Conservation (phyloP, 2,113 vertebrate genomes). For the Gorsachius goisagi region DNA sequence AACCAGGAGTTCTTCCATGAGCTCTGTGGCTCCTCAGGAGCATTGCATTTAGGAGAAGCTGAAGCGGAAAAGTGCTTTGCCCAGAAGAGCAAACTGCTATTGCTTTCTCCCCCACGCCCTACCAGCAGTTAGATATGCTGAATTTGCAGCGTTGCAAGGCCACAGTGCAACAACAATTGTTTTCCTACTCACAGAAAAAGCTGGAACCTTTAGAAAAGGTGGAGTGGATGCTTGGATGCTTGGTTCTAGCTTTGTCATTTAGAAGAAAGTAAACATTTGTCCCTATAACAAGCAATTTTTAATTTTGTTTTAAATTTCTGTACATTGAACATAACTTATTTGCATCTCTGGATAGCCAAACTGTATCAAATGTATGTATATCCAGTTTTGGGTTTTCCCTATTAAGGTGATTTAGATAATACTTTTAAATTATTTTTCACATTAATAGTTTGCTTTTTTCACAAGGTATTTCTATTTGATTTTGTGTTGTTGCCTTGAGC, state of each 20-base stretch:
- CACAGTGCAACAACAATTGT: background rate
- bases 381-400: background rate
- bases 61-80: background rate
- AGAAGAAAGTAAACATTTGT: background rate
- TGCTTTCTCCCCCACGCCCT: background rate
- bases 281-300: background rate
- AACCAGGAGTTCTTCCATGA: background rate
- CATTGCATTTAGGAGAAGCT: background rate
- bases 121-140: background rate
- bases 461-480: background rate
- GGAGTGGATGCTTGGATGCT: background rate
- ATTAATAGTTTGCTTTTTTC: background rate
- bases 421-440: background rate
- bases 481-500: conserved; percentile 6
- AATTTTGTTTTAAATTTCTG: background rate
- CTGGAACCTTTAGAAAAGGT: background rate
- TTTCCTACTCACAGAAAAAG: background rate
- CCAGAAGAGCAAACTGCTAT: background rate
- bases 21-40: background rate
- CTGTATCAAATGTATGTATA: background rate
- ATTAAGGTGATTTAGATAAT: background rate
- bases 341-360: background rate
- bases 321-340: background rate
- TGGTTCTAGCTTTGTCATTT: background rate
- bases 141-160: background rate